Base-by-base conservation (phyloP, 1,140 invertebrate genomes). In the Saccostrea cuccullata region DNA sequence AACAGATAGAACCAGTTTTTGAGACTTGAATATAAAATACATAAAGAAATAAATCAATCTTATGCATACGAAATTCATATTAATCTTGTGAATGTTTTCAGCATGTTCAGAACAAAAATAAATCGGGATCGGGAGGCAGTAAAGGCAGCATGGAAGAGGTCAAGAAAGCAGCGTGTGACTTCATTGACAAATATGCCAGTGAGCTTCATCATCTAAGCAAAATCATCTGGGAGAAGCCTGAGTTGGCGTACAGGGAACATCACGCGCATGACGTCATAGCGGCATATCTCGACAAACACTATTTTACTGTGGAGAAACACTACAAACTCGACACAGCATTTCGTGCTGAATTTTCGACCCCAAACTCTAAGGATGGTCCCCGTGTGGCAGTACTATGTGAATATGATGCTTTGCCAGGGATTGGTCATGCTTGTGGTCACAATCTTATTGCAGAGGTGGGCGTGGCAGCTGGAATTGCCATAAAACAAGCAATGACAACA, bases 351-450 rank as follows among this genome's bases (percentile, higher is more conserved):
- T 89, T 87, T 87, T 55, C 67, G 26, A 92, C 90, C 55, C 93
- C 88, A 64, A 85, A 82, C 67, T n/a, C 58, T 8, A 86, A 89
- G 55, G 56, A 77, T 20, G 58, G 30, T 30, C 93, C 93, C 4
- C 90, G 93, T 67, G 85, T 95, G 13, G 93, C 91, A 47, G 88
- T 95, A 11, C n/a, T 95, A 0, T 95, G 95, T 89, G 95, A 95
- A 90, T 95, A 95, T 87, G 95, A 95, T 90, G 94, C 95, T 36
- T 88, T 95, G 12, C 95, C 95, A 9, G 93, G 92, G 4, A 94
- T 95, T 12, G 95, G 95, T 15, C 95, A 95, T 90, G 95, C 94
- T 15, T 95, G 95, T 92, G 95, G 95, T 8, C 95, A 95, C 86
- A 95, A 95, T 88, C 89, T 95, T 2, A 95, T 95, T 11, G 93